Conservation (phyloP, 1,140 invertebrate species). For the Lordiphosa clarofinis region DNA sequence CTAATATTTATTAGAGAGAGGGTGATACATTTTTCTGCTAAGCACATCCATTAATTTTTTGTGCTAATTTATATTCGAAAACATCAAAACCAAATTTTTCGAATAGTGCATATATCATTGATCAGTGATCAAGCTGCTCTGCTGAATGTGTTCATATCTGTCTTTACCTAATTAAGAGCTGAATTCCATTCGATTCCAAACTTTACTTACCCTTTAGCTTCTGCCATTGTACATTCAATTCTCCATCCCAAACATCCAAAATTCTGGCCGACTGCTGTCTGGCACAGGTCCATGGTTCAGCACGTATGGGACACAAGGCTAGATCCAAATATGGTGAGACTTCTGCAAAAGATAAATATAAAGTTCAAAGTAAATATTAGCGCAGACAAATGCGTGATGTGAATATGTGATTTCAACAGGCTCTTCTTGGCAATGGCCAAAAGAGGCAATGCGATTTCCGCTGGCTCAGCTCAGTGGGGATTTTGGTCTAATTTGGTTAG, state of each 20-base stretch:
- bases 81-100: too few species aligned
- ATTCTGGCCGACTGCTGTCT: constrained; percentile 64
- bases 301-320: constrained; percentile 64
- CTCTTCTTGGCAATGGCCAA: constrained; percentile 12
- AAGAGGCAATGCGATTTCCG: constrained; percentile 11
- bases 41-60: too few species aligned
- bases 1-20: too few species aligned
- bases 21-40: too few species aligned
- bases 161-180: too few species aligned
- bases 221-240: constrained; percentile 66
- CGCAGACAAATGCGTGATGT: constrained; percentile 14
- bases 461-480: constrained; percentile 15
- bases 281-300: constrained; percentile 75
- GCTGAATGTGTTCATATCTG: too few species aligned
- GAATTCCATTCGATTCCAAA: neutral
- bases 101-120: too few species aligned
- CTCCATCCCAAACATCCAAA: constrained; percentile 66
- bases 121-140: too few species aligned
- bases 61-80: too few species aligned
- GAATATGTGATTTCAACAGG: constrained; percentile 16
- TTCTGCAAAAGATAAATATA: constrained; percentile 47
- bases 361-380: constrained; percentile 5
- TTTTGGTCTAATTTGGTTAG: constrained; percentile 61
- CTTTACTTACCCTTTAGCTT: constrained; percentile 64
- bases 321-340: constrained; percentile 74